Conservation (phyloP, 2,113 vertebrate genomes). For the Bolborhynchus lineola region DNA sequence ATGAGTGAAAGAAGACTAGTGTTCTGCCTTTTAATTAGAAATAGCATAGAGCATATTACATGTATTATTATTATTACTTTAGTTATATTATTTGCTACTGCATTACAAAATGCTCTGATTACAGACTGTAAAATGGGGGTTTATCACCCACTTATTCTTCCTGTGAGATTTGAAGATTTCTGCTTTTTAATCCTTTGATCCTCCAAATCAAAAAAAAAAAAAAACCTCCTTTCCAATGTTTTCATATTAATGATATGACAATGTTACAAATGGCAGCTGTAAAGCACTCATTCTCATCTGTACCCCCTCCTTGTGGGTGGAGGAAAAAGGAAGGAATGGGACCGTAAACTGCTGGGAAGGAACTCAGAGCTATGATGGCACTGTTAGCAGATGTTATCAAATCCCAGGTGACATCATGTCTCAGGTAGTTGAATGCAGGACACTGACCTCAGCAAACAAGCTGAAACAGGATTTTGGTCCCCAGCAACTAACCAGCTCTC, state of each 20-base stretch:
- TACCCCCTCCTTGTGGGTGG: not conserved
- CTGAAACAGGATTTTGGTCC: not conserved
- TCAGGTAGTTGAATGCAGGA: not conserved
- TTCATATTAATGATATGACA: not conserved
- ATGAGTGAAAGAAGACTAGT: not conserved
- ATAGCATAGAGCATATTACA: not conserved
- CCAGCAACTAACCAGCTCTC: not conserved
- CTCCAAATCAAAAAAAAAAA: not conserved
- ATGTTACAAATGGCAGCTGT: not conserved
- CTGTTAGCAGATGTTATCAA: not conserved
- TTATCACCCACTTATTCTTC: not conserved
- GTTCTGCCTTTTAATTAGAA: slow-evolving; percentile 12
- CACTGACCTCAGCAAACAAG: not conserved
- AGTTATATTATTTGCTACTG: not conserved
- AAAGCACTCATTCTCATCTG: not conserved
- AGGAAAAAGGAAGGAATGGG: not conserved
- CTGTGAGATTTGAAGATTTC: not conserved
- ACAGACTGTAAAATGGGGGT: not conserved
- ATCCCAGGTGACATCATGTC: not conserved
- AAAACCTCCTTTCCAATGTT: not conserved
- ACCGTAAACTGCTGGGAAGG: not conserved
- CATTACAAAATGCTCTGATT: not conserved
- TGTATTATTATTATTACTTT: not conserved
- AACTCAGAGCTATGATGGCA: not conserved
- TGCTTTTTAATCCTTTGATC: slow-evolving; percentile 16